Base-by-base conservation (phyloP, 2,797 vertebrate genomes). In the Helicolenus hilgendorfi region DNA sequence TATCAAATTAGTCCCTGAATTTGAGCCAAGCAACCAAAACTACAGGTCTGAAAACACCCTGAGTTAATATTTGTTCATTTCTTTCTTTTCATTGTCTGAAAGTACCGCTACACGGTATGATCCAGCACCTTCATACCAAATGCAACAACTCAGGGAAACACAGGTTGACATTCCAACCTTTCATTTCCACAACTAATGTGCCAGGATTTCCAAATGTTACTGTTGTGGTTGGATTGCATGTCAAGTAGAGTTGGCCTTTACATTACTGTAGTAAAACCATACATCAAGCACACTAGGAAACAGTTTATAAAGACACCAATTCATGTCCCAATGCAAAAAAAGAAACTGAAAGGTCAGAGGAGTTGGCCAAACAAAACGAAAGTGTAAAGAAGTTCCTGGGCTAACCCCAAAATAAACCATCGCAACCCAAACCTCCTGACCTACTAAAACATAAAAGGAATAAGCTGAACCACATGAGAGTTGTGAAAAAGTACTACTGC, bases 291-390 rank as follows among this genome's bases (percentile, higher is more conserved):
- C 31, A 72, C 41, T 64, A 41, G 31, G 45, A 79, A 80, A 73
- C 11, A n/a, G 11, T 82, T 69, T 70, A 84, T 68, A 62, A 79
- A 49, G 38, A 72, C 45, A 53, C 33, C n/a, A 73, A 36, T 45
- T 26, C 38, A 82, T 29, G 38, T 71, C 29, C 29, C 31, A 72
- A 7, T 29, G 33, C 79, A 86, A 59, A 62, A 53, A 67, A 65
- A 75, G 68, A 70, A 86, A 68, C 59, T 36, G 11, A 82, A 85
- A 87, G 38, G 35, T 87, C 77, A 86, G 67, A 62, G 33, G n/a
- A 77, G 70, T 31, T 75, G 11, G 73, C 56, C 68, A 81, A 79
- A 74, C 31, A 62, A 58, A 83, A 74, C 20, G 2, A 83, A 82
- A 79, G 15, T n/a, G n/a, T 58, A 72, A 49, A 72, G 67, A 60